Conservation (phyloP, 2,888 invertebrate genomes). For the Hyposoter dolosus region DNA sequence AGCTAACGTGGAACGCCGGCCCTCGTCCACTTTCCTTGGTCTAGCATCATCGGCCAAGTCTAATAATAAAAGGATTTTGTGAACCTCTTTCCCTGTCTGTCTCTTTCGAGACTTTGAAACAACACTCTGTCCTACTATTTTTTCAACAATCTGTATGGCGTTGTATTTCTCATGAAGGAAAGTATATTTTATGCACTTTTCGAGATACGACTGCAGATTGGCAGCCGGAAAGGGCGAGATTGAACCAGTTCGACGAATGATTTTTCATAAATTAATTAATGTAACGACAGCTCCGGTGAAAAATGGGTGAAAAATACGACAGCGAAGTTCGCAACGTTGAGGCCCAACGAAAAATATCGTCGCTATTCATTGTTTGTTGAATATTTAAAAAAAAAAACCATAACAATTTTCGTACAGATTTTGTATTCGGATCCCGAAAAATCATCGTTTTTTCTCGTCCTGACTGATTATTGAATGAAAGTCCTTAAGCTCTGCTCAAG, state of each 20-base stretch:
- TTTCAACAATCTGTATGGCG: conserved; percentile 30
- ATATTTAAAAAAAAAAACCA: too few relatives aligned
- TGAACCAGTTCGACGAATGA: neutral
- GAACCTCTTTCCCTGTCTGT: conserved; percentile 71
- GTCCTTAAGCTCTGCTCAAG: too few relatives aligned
- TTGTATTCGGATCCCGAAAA: neutral
- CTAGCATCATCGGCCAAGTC: conserved; percentile 78
- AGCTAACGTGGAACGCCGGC: conserved; percentile 21
- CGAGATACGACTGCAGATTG: neutral
- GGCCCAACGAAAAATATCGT: too few relatives aligned
- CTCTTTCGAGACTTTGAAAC: conserved; percentile 15
- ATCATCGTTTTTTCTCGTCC: neutral
- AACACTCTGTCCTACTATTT: conserved; percentile 41
- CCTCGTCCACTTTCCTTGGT: conserved; percentile 29
- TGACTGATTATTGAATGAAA: too few relatives aligned
- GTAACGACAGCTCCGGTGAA: too few relatives aligned
- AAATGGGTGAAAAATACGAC: too few relatives aligned
- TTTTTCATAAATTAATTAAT: neutral
- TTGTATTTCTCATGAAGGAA: neutral
- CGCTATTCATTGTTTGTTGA: too few relatives aligned
- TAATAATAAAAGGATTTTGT: conserved; percentile 80
- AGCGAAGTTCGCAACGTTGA: too few relatives aligned
- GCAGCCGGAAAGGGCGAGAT: neutral
- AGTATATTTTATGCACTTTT: neutral
- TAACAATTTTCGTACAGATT: too few relatives aligned